phyloP scores from a whole-genome alignment of 2,113 vertebrate species.

The Suricata suricatta region DNA sequence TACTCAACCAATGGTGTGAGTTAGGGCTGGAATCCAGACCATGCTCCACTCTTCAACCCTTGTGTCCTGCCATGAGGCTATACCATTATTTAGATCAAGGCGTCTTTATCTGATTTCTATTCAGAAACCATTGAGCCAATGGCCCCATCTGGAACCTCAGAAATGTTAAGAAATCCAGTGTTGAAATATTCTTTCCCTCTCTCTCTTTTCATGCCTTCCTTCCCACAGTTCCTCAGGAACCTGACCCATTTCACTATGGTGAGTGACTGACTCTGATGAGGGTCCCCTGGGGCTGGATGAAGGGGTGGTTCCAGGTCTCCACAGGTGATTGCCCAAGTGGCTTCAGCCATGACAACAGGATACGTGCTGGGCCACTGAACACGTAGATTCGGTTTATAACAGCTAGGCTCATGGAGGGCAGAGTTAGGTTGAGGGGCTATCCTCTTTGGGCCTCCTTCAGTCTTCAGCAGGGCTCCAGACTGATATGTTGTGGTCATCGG shows the following conservation, averaged over 20 bases:
- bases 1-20: not conserved
- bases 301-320: not conserved
- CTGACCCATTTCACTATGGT: slow-evolving; percentile 78
- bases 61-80: not conserved
- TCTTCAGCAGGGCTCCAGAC: not conserved
- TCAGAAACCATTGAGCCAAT: not conserved
- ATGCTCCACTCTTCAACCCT: not conserved
- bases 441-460: not conserved
- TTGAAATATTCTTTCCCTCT: slow-evolving; percentile 14
- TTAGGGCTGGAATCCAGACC: not conserved
- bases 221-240: slow-evolving; percentile 70
- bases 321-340: not conserved
- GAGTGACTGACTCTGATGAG: slow-evolving; percentile 43
- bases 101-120: not conserved
- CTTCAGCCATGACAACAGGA: not conserved
- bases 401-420: not conserved
- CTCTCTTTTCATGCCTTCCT: slow-evolving; percentile 48
- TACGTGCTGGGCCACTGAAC: not conserved
- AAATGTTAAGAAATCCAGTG: not conserved
- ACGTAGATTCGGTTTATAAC: not conserved
- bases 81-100: not conserved
- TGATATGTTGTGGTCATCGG: not conserved
- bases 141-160: not conserved
- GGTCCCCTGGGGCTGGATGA: not conserved
- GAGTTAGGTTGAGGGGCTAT: not conserved